Conservation (phyloP, 1,140 invertebrate genomes). For the Drosophila nannoptera region DNA sequence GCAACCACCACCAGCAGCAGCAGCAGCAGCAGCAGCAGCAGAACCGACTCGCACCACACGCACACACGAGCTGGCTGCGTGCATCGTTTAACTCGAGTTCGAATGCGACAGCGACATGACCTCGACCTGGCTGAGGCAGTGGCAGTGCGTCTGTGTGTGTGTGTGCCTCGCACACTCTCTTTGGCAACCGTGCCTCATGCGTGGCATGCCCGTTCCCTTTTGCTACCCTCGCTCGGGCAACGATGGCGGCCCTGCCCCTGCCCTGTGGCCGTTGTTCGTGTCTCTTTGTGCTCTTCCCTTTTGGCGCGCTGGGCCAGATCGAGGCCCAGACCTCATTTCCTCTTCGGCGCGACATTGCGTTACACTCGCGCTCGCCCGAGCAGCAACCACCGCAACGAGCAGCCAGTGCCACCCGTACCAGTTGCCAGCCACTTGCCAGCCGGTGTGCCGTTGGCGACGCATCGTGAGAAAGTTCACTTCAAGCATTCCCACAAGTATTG, state of each 20-base stretch:
- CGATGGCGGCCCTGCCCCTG: constrained; percentile 62
- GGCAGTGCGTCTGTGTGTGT: constrained; percentile 30
- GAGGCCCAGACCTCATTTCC: constrained; percentile 64
- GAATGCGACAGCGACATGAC: constrained; percentile 53
- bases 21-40: constrained; percentile 30
- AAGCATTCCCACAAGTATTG: constrained; percentile 78
- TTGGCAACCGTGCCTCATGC: constrained; percentile 6
- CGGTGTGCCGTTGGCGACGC: constrained; percentile 54
- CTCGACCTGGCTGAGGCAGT: constrained; percentile 57
- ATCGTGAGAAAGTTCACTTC: constrained; percentile 78
- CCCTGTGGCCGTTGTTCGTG: constrained; percentile 30
- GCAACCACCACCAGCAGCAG: constrained; percentile 49
- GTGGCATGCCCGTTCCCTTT: constrained; percentile 58
- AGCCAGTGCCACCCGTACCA: constrained; percentile 62
- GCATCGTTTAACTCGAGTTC: constrained; percentile 30
- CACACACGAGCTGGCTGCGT: constrained; percentile 48
- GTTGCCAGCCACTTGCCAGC: constrained; percentile 52
- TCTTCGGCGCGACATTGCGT: constrained; percentile 75
- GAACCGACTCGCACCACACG: constrained; percentile 37
- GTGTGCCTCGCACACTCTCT: constrained; percentile 54
- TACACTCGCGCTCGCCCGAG: constrained; percentile 49
- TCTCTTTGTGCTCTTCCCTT: constrained; percentile 33
- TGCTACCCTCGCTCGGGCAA: constrained; percentile 57
- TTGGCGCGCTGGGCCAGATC: constrained; percentile 26
- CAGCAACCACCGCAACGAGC: constrained; percentile 65